Conservation (phyloP, 2,888 invertebrate genomes). For the Heliconius aoede region DNA sequence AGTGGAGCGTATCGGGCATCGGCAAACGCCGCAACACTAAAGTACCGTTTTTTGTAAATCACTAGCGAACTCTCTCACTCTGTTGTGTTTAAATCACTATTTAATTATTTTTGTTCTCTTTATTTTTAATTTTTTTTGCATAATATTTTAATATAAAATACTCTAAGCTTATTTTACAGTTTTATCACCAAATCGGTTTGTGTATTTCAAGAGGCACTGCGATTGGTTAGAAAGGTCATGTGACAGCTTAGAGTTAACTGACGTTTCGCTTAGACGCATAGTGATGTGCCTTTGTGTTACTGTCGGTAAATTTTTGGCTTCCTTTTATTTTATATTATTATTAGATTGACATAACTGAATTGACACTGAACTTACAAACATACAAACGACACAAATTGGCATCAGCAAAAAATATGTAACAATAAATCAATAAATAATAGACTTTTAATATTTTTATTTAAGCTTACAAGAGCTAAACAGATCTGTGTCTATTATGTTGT, state of each 20-base stretch:
- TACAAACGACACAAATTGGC: too few relatives aligned
- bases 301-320: background rate
- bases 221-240: conserved; percentile 59
- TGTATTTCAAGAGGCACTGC: conserved; percentile 31
- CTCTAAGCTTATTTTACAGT: conserved; percentile 64
- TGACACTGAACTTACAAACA: too few relatives aligned
- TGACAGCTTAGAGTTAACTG: conserved; percentile 53
- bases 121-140: conserved; percentile 69
- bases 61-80: conserved; percentile 35
- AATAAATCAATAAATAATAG: too few relatives aligned
- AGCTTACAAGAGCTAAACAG: too few relatives aligned
- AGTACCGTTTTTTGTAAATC: conserved; percentile 50
- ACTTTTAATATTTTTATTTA: too few relatives aligned
- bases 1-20: conserved; percentile 57
- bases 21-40: conserved; percentile 65
- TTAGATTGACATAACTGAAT: background rate
- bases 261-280: conserved; percentile 61
- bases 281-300: conserved; percentile 39
- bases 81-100: conserved; percentile 43
- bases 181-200: conserved; percentile 47
- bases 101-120: conserved; percentile 59
- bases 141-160: conserved; percentile 63
- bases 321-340: background rate
- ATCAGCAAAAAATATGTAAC: too few relatives aligned
- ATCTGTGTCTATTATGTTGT: too few relatives aligned